These are phyloP conservation scores for Dendrolimus kikuchii DNA, from an alignment of 1,140 invertebrate species.

Conservation along the genomic window DNA sequence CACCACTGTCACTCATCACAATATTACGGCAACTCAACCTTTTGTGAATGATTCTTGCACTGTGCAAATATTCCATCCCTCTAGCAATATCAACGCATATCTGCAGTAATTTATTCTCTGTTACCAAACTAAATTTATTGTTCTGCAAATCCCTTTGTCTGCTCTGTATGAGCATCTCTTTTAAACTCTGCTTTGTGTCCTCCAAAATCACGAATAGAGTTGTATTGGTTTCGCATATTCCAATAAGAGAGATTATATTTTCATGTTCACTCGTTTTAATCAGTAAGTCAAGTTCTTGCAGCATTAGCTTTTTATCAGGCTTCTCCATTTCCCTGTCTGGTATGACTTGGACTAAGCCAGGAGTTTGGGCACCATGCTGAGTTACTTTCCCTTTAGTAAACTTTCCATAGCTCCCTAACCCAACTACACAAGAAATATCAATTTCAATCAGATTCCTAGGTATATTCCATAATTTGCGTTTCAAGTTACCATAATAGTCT, in stretches of 20 bases:
- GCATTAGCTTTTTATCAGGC: conserved; percentile 77
- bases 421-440: conserved; percentile 77
- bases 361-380: conserved; percentile 65
- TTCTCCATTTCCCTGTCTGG: conserved; percentile 75
- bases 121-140: conserved; percentile 76
- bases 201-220: conserved; percentile 81
- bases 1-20: conserved; percentile 72
- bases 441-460: conserved; percentile 79
- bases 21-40: conserved; percentile 83
- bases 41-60: conserved; percentile 78
- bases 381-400: conserved; percentile 79
- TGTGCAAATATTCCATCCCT: conserved; percentile 79
- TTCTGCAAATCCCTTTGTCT: conserved; percentile 74
- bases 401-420: conserved; percentile 83
- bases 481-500: conserved; percentile 82
- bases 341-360: conserved; percentile 56
- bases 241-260: conserved; percentile 82
- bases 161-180: conserved; percentile 78
- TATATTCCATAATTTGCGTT: conserved; percentile 81
- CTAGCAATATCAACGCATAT: conserved; percentile 74
- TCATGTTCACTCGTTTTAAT: conserved; percentile 79
- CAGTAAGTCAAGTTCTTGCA: conserved; percentile 82
- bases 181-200: conserved; percentile 77
- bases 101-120: conserved; percentile 75
- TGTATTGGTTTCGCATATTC: conserved; percentile 84